Conservation (phyloP, 2,113 vertebrate species). For the Forbesichthys papilliferus region DNA sequence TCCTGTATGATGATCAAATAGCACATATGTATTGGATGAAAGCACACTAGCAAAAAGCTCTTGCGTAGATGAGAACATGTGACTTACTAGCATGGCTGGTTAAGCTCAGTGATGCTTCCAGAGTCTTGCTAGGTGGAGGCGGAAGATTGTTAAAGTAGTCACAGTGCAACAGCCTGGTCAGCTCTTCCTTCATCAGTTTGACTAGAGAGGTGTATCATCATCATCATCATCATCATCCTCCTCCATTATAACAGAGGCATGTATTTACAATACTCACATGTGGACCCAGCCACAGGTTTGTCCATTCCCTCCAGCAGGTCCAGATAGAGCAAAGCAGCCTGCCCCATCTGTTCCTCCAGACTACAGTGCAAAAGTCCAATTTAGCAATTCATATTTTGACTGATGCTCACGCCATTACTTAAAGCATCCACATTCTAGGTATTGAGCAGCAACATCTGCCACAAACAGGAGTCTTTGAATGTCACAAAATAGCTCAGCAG, state of each 20-base stretch:
- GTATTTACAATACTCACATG: conserved; percentile 82
- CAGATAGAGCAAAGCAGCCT: conserved; percentile 83
- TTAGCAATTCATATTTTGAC: too few relatives aligned
- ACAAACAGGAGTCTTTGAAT: not conserved
- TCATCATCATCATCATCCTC: too few relatives aligned
- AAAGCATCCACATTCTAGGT: too few relatives aligned
- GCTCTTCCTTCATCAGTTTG: conserved; percentile 86
- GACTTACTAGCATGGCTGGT: conserved; percentile 39
- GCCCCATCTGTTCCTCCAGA: conserved; percentile 90
- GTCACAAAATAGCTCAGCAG: not conserved
- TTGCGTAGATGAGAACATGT: not conserved
- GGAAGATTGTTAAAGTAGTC: conserved; percentile 88
- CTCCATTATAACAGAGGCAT: not conserved
- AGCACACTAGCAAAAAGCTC: not conserved
- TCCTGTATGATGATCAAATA: not conserved
- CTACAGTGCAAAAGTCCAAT: conserved; percentile 59
- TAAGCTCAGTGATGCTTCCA: conserved; percentile 15
- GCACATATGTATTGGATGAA: not conserved
- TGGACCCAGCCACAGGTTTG: conserved; percentile 88
- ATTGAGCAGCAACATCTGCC: too few relatives aligned
- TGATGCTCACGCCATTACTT: too few relatives aligned
- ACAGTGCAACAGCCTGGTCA: conserved; percentile 83
- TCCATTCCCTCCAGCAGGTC: conserved; percentile 93
- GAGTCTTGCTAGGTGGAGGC: conserved; percentile 63
- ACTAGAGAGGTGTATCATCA: conserved; percentile 64